Conservation (phyloP, 92 coral and sea anemone genomes). For the Isaurus tuberculatus region DNA sequence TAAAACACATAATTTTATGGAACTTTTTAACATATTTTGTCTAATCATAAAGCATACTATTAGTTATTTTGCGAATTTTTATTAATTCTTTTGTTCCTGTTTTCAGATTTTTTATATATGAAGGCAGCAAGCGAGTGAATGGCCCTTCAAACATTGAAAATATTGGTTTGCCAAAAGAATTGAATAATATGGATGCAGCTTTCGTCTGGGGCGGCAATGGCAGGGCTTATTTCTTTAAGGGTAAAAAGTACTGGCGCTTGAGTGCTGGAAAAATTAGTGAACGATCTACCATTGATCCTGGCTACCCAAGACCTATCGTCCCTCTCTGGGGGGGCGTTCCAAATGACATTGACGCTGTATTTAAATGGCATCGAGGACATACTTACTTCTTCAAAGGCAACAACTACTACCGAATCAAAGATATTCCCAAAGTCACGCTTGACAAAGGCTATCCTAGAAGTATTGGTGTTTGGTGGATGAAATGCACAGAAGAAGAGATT, state of each 20-base stretch:
- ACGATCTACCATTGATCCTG: slow-evolving; percentile 51
- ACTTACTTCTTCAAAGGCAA: slow-evolving; percentile 78
- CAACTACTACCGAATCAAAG: slow-evolving; percentile 65
- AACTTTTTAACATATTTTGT: too few species aligned
- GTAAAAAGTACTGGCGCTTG: slow-evolving; percentile 87
- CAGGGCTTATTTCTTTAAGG: slow-evolving; percentile 84
- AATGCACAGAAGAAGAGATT: slow-evolving; percentile 55
- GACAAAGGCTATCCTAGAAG: slow-evolving; percentile 74
- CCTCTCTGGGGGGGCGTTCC: slow-evolving; percentile 83
- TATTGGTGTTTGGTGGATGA: slow-evolving; percentile 76
- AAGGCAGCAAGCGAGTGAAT: slow-evolving; percentile 7
- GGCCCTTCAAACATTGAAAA: slow-evolving; percentile 56
- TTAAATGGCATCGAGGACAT: slow-evolving; percentile 85
- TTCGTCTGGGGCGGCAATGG: slow-evolving; percentile 88
- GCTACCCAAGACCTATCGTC: slow-evolving; percentile 71
- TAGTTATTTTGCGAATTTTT: background rate
- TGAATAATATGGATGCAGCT: slow-evolving; percentile 79
- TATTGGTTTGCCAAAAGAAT: slow-evolving; percentile 64
- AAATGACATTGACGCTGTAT: slow-evolving; percentile 58
- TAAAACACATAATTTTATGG: too few species aligned
- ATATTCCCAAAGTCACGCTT: slow-evolving; percentile 41
- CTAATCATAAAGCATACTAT: background rate
- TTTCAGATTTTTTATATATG: slow-evolving; percentile 65
- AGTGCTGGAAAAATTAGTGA: slow-evolving; percentile 30
- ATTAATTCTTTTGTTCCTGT: background rate